These are phyloP conservation scores for Myrmecobius fasciatus DNA, from an alignment of 2,113 vertebrate genomes.

Conservation along the genomic window DNA sequence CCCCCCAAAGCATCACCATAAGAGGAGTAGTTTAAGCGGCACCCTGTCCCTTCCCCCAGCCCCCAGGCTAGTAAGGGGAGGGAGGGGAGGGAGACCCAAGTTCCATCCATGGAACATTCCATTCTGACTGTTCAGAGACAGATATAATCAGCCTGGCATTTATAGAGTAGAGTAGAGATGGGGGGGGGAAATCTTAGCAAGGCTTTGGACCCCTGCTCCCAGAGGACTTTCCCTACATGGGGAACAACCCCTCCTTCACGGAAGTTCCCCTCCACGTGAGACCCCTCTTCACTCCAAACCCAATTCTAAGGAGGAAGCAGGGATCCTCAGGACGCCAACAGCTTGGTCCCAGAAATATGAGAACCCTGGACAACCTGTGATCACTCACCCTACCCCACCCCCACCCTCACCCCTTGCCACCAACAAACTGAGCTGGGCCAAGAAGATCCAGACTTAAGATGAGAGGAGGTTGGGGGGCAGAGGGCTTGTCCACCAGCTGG, in stretches of 20 bases:
- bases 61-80: conserved; percentile 51
- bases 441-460: neutral
- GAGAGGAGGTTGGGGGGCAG: neutral
- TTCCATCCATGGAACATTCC: conserved; percentile 76
- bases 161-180: conserved; percentile 47
- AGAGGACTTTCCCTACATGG: neutral
- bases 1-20: conserved; percentile 62
- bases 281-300: neutral
- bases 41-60: neutral
- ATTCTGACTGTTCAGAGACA: conserved; percentile 72
- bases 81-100: conserved; percentile 56
- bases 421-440: neutral
- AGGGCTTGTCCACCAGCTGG: neutral
- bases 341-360: neutral
- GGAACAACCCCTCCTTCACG: neutral
- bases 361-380: neutral
- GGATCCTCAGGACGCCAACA: neutral
- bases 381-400: neutral
- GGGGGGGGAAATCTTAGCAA: neutral
- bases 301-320: neutral
- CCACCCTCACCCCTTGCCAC: neutral
- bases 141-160: neutral
- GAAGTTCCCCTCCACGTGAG: neutral
- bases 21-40: conserved; percentile 54
- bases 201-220: neutral